A percentile compares a stretch with the other conserved stretches of the same genome.
phyloP scores from a whole-genome alignment of 2,888 invertebrate species.

The Hydroisotoma schaefferi region DNA sequence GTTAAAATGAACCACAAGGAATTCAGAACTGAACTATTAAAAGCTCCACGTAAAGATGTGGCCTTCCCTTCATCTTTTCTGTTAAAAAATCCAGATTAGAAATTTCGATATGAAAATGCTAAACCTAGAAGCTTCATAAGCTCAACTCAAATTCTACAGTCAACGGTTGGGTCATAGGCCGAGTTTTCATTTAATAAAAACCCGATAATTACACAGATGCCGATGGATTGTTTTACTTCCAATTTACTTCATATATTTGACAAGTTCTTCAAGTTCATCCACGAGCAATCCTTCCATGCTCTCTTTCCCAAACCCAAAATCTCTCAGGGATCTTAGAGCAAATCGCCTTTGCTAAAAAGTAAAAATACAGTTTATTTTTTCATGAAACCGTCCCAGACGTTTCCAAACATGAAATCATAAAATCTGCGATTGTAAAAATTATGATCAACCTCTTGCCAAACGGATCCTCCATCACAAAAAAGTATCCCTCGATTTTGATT shows the following conservation, averaged over 20 bases:
- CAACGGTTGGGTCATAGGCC: not conserved
- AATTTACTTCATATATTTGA: conserved; percentile 29
- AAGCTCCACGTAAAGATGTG: conserved; percentile 20
- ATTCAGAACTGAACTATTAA: conserved; percentile 43
- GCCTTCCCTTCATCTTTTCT: conserved; percentile 34
- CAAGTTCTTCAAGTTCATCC: conserved; percentile 36
- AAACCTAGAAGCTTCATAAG: not conserved
- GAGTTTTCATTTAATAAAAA: not conserved
- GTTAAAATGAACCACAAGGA: conserved; percentile 40
- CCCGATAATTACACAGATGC: too few relatives aligned
- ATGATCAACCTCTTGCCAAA: conserved; percentile 27
- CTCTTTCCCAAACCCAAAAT: conserved; percentile 42
- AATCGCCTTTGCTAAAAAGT: conserved; percentile 26
- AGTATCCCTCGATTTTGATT: conserved; percentile 39
- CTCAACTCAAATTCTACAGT: not conserved
- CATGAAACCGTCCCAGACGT: not conserved
- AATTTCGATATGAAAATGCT: too few relatives aligned
- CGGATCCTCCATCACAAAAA: conserved; percentile 33
- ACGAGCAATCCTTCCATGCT: conserved; percentile 42
- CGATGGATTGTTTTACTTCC: too few relatives aligned
- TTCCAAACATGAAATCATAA: not conserved
- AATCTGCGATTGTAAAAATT: not conserved
- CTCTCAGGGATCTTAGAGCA: conserved; percentile 18
- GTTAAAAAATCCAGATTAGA: too few relatives aligned
- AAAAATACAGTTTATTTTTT: not conserved